phyloP scores from a whole-genome alignment of 2,797 vertebrate species.

The Syndactyla subalaris region DNA sequence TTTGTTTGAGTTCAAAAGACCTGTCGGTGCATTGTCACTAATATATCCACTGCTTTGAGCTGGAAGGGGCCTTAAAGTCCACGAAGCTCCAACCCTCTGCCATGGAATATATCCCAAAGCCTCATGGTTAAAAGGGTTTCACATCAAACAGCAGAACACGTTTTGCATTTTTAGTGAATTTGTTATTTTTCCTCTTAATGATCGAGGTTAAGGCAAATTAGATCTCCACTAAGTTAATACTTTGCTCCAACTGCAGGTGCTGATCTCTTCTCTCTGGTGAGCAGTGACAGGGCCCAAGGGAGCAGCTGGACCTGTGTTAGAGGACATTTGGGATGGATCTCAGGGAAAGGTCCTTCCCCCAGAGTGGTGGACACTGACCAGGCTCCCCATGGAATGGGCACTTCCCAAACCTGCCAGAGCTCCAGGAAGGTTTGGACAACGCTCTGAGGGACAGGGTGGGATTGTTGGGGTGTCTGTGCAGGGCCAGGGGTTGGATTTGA shows the following conservation, averaged over 20 bases:
- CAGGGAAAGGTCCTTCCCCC: background rate
- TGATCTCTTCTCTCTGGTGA: background rate
- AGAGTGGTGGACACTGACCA: rapidly evolving
- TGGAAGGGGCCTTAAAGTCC: background rate
- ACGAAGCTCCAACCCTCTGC: background rate
- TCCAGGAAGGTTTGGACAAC: rapidly evolving
- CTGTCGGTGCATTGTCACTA: background rate
- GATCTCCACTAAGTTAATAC: background rate
- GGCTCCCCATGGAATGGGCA: background rate
- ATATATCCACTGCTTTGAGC: background rate
- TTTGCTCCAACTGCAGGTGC: background rate
- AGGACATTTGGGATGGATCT: background rate
- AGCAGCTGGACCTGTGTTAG: rapidly evolving
- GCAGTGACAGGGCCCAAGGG: background rate
- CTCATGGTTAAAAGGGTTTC: background rate
- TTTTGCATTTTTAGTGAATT: background rate
- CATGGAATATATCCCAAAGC: background rate
- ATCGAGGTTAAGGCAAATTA: background rate
- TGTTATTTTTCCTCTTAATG: background rate
- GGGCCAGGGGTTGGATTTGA: rapidly evolving
- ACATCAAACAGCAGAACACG: background rate
- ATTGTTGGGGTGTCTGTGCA: background rate
- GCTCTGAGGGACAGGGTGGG: background rate
- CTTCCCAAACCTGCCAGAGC: background rate
- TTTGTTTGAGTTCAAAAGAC: background rate